phyloP scores from a whole-genome alignment of 1,140 invertebrate genomes.

The Aphelenchoides fujianensis region DNA sequence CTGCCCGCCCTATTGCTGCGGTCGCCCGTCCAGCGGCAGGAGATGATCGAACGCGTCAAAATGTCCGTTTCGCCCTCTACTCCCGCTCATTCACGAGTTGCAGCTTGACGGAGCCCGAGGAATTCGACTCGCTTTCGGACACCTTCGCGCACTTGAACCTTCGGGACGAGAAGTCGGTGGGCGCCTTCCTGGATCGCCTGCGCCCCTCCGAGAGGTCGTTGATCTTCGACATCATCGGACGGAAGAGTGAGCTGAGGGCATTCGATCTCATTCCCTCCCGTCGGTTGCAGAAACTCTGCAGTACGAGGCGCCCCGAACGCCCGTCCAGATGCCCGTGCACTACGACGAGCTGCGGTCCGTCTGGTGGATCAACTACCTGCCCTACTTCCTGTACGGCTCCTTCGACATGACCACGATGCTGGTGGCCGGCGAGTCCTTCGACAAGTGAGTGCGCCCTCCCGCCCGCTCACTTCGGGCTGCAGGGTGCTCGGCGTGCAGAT shows the following conservation, averaged over 20 bases:
- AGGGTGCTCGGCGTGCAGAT: constrained; percentile 27
- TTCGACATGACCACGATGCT: constrained; percentile 94
- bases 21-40: no score
- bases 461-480: not conserved
- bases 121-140: constrained; percentile 5
- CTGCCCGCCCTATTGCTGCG: no score
- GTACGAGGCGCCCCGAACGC: not conserved
- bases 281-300: not conserved
- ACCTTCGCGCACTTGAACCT: constrained; percentile 11
- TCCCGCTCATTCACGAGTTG: no score
- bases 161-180: constrained; percentile 18
- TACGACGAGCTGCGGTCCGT: constrained; percentile 22
- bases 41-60: no score
- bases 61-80: no score
- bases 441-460: constrained; percentile 64
- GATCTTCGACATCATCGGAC: constrained; percentile 25
- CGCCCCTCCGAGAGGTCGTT: constrained; percentile 15
- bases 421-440: constrained; percentile 88
- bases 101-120: not conserved
- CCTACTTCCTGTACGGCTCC: constrained; percentile 91
- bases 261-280: not conserved
- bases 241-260: constrained; percentile 10
- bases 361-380: constrained; percentile 74
- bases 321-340: constrained; percentile 15
- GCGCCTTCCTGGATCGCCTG: constrained; percentile 15